Conservation (phyloP, 2,797 vertebrate genomes). For the Pseudocheirus occidentalis region DNA sequence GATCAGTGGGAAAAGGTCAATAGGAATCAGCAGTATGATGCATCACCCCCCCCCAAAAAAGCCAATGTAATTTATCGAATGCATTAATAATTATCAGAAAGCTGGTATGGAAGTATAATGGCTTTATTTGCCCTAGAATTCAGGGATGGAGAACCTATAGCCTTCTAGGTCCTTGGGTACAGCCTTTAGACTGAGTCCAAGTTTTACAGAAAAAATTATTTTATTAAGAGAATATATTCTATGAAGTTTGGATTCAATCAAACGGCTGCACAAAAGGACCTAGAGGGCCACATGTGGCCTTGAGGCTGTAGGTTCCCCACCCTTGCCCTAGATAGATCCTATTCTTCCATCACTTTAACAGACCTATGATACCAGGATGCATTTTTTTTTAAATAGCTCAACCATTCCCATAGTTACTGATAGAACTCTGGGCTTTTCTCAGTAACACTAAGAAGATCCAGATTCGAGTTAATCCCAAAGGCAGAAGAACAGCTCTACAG, state of each 20-base stretch:
- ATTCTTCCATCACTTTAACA: background rate
- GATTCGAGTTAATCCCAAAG: background rate
- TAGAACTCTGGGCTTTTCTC: background rate
- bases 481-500: background rate
- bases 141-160: too few species aligned
- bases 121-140: slow-evolving; percentile 23
- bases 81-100: background rate
- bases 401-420: background rate
- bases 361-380: background rate
- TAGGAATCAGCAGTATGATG: background rate
- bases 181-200: too few species aligned
- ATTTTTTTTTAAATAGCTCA: background rate
- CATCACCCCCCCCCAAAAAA: background rate
- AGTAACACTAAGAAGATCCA: background rate
- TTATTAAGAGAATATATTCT: too few species aligned
- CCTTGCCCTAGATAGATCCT: background rate
- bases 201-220: too few species aligned
- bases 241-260: too few species aligned
- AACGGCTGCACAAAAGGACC: too few species aligned
- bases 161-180: too few species aligned
- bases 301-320: too few species aligned
- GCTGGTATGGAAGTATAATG: slow-evolving; percentile 1
- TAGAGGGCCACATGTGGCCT: too few species aligned
- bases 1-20: background rate
- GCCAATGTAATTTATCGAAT: background rate